Evolutionary conservation across 2,888 invertebrate species (phyloP), one percentile per base, ranked within the genome.

Genomic region (Colletes collaris): DNA sequence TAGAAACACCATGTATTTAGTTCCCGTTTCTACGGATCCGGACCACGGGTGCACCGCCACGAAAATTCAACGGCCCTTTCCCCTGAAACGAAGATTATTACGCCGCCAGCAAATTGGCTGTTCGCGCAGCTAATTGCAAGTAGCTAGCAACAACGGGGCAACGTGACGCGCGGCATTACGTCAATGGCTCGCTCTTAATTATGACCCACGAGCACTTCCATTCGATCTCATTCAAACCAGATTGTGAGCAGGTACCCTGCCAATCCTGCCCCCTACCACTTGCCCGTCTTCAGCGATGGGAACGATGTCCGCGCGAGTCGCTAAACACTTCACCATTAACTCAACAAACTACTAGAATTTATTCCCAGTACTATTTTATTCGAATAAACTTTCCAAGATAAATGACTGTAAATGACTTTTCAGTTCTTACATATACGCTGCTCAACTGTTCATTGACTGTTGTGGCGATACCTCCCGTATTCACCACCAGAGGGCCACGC

Each of bases 111-210:
- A 66, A 76, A 87, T 84, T 86, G 83, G 83, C 83, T 63, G 83
- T 76, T 79, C 79, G 82, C 72, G 70, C 76, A 58, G 76, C 79
- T 83, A 83, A 83, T 83, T 83, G 79, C 83, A 60, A 83, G 79
- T 79, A 82, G 70, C 73, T 59, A 40, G 83, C 76, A 79, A 83
- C 83, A 83, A 82, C 79, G 64, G 46, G 40, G 46, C 72, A 44
- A 50, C 27, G 63, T 67, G 68, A 68, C 68, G 77, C 52, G 76
- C 73, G 65, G 70, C 74, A 76, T 83, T 79, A 79, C 82, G 82
- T 76, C 82, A 83, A 82, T 83, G 78, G 70, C 72, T 80, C 60
- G 70, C 82, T 72, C 75, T 81, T 83, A 81, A 83, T 83, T 81
- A 81, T 83, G 75, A 66, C 55, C 59, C 69, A 59, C 77, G 68